phyloP scores from a whole-genome alignment of 2,888 invertebrate species.

The Lumbricus terrestris region DNA sequence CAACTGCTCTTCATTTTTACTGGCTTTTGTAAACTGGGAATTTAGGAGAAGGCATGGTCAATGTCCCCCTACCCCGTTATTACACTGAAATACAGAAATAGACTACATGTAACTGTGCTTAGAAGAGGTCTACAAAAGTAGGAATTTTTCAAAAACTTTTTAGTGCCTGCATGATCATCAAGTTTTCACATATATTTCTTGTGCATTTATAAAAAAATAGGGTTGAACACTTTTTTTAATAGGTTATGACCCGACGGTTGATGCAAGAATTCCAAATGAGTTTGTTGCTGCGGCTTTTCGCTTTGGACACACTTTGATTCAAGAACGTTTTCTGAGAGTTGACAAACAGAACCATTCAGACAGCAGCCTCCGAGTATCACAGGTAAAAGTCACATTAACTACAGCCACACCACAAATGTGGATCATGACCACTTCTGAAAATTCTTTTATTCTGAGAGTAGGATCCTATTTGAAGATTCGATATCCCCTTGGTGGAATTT shows the following conservation, averaged over 20 bases:
- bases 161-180: too few relatives aligned
- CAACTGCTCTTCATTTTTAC: background rate
- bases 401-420: background rate
- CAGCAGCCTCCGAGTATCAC: slow-evolving; percentile 31
- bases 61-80: too few relatives aligned
- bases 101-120: background rate
- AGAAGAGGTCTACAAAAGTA: background rate
- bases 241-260: slow-evolving; percentile 41
- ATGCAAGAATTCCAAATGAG: slow-evolving; percentile 47
- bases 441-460: too few relatives aligned
- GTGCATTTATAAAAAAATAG: background rate
- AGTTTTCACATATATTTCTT: too few relatives aligned
- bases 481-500: too few relatives aligned
- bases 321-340: slow-evolving; percentile 32
- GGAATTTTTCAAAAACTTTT: background rate
- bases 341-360: slow-evolving; percentile 27
- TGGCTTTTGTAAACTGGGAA: background rate
- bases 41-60: background rate
- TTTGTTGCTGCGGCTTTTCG: slow-evolving; percentile 54
- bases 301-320: slow-evolving; percentile 50
- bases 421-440: too few relatives aligned
- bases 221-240: background rate
- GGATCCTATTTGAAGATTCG: too few relatives aligned
- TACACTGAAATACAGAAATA: too few relatives aligned
- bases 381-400: slow-evolving; percentile 13